phyloP scores from a whole-genome alignment of 1,140 invertebrate species.

The Theocolax elegans region DNA sequence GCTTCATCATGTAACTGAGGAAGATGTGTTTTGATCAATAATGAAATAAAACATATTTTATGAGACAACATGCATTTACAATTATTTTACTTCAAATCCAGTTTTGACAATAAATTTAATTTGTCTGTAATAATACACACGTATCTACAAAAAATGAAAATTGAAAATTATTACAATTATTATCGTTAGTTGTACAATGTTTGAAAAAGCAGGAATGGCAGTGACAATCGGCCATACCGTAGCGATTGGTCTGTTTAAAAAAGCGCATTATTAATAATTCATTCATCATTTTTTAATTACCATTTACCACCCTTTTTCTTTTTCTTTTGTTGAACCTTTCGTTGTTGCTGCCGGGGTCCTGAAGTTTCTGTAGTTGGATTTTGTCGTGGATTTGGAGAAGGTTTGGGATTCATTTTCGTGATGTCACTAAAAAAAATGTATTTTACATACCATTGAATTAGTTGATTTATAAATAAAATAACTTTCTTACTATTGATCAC shows the following conservation, averaged over 20 bases:
- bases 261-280: neutral
- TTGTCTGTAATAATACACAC: constrained; percentile 3
- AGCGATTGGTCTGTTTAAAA: neutral
- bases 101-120: constrained; percentile 9
- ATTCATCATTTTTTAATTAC: constrained; percentile 47
- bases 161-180: constrained; percentile 8
- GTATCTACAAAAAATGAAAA: constrained; percentile 18
- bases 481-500: constrained; percentile 80
- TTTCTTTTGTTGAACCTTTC: constrained; percentile 73
- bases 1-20: constrained; percentile 50
- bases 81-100: constrained; percentile 29
- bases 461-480: neutral
- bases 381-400: constrained; percentile 68
- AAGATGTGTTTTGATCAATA: constrained; percentile 37
- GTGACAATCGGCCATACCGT: neutral
- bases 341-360: constrained; percentile 71
- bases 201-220: constrained; percentile 17
- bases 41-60: constrained; percentile 63
- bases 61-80: constrained; percentile 44
- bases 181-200: neutral
- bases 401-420: constrained; percentile 73
- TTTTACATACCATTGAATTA: neutral
- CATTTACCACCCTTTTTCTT: constrained; percentile 73
- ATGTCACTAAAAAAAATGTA: constrained; percentile 70
- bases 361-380: constrained; percentile 67